These are phyloP conservation scores for Platycheirus rosarum DNA, from an alignment of 2,888 invertebrate species.

Conservation along the genomic window DNA sequence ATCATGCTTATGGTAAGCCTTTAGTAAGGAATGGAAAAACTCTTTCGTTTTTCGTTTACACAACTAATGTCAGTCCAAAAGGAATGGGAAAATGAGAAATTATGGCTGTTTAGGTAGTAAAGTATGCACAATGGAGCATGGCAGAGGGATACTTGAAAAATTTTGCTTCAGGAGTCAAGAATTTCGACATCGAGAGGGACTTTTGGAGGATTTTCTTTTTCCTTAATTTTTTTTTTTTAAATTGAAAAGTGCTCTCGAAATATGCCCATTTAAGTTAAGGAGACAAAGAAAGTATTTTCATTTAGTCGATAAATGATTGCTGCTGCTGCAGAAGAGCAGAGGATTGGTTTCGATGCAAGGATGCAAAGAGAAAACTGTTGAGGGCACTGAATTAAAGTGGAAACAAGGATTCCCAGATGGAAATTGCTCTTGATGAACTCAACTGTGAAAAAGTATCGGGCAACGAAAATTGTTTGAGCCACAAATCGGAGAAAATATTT, in stretches of 20 bases:
- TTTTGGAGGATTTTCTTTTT: not conserved
- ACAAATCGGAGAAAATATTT: no score
- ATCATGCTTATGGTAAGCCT: not conserved
- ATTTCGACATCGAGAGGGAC: slow-evolving; percentile 35
- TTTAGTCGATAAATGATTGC: slow-evolving; percentile 24
- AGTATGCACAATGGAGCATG: slow-evolving; percentile 16
- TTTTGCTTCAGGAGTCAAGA: slow-evolving; percentile 25
- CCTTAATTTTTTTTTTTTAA: not conserved
- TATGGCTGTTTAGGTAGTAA: slow-evolving; percentile 18
- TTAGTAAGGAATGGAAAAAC: slow-evolving; percentile 10
- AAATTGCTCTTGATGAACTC: no score
- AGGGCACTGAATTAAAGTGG: not conserved
- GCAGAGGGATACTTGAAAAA: slow-evolving; percentile 17
- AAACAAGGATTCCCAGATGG: no score
- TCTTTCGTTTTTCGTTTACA: slow-evolving; percentile 17
- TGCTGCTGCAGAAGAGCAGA: not conserved
- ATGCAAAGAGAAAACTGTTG: not conserved
- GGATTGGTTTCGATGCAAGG: slow-evolving; percentile 6
- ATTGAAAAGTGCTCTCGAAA: slow-evolving; percentile 20
- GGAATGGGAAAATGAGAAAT: slow-evolving; percentile 41
- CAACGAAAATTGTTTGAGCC: no score
- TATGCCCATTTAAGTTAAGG: slow-evolving; percentile 28
- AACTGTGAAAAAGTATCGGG: no score
- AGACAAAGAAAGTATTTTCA: slow-evolving; percentile 17
- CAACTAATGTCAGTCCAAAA: slow-evolving; percentile 25